phyloP scores from a whole-genome alignment of 2,888 invertebrate species.

The Creontiades dilutus region DNA sequence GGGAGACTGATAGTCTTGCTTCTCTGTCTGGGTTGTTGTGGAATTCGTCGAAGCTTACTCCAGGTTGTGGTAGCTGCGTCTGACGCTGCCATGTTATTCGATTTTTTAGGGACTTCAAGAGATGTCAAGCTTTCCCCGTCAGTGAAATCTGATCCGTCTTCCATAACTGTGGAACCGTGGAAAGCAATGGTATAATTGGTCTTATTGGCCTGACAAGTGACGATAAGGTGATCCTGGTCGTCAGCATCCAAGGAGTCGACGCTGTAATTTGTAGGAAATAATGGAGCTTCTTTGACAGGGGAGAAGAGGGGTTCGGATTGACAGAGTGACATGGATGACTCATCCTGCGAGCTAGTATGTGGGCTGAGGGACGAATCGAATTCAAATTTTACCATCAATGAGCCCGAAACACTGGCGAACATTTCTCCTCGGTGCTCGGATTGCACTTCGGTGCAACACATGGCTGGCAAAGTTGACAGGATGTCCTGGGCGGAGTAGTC shows the following conservation, averaged over 20 bases:
- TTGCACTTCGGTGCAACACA: constrained; percentile 81
- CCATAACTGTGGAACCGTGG: constrained; percentile 85
- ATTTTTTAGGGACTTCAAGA: constrained; percentile 64
- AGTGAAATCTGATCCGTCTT: constrained; percentile 72
- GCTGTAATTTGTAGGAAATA: constrained; percentile 86
- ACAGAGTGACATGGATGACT: constrained; percentile 93
- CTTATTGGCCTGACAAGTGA: constrained; percentile 93
- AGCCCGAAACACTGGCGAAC: constrained; percentile 90
- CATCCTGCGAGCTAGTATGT: constrained; percentile 88
- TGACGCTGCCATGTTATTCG: constrained; percentile 87
- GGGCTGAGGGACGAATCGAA: constrained; percentile 88
- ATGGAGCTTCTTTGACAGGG: constrained; percentile 89
- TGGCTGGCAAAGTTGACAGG: constrained; percentile 87
- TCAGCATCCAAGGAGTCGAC: constrained; percentile 95
- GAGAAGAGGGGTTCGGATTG: constrained; percentile 95
- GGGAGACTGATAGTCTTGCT: constrained; percentile 76
- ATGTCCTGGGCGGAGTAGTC: constrained; percentile 95
- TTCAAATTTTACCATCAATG: constrained; percentile 89
- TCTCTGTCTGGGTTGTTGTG: constrained; percentile 54
- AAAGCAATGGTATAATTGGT: constrained; percentile 97
- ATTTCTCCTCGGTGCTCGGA: constrained; percentile 88
- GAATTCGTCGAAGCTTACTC: constrained; percentile 84
- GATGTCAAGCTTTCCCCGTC: constrained; percentile 72
- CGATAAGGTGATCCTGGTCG: constrained; percentile 84
- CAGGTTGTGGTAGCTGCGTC: constrained; percentile 93